phyloP scores from a whole-genome alignment of 2,888 invertebrate genomes.

The Leptinotarsa peninsularis region DNA sequence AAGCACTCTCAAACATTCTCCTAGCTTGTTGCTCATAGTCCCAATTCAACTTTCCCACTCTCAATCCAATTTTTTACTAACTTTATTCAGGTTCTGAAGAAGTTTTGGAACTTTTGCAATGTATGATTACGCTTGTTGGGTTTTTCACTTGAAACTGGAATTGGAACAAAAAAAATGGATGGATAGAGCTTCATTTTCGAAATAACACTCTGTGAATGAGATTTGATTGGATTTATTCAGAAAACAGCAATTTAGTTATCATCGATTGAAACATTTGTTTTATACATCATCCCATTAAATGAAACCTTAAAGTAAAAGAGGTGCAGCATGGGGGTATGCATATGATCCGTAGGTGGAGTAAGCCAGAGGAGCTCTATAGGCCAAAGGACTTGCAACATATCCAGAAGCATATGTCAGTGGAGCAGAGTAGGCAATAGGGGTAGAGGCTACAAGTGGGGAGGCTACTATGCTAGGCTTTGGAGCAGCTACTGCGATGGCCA shows the following conservation, averaged over 20 bases:
- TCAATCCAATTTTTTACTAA: too few relatives aligned
- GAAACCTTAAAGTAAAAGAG: background rate
- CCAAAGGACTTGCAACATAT: slow-evolving; percentile 30
- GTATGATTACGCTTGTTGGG: too few relatives aligned
- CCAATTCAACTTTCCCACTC: too few relatives aligned
- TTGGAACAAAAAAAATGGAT: background rate
- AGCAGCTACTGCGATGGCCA: slow-evolving; percentile 42
- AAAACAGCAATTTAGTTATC: background rate
- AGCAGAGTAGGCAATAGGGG: slow-evolving; percentile 39
- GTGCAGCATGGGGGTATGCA: slow-evolving; percentile 30
- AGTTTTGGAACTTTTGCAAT: too few relatives aligned
- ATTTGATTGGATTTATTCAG: background rate
- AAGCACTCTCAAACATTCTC: too few relatives aligned
- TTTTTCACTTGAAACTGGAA: too few relatives aligned
- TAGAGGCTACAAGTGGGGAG: slow-evolving; percentile 17
- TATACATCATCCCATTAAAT: too few relatives aligned
- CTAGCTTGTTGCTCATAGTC: too few relatives aligned
- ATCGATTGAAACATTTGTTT: background rate
- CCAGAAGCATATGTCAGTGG: slow-evolving; percentile 32
- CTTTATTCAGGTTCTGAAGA: too few relatives aligned
- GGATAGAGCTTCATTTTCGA: background rate
- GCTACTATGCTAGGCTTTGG: slow-evolving; percentile 34
- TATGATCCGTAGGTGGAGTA: slow-evolving; percentile 22
- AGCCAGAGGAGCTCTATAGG: slow-evolving; percentile 19
- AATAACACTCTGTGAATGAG: background rate